These are phyloP conservation scores for Myotis lucifugus DNA, from an alignment of 2,113 vertebrate genomes.

Conservation along the genomic window DNA sequence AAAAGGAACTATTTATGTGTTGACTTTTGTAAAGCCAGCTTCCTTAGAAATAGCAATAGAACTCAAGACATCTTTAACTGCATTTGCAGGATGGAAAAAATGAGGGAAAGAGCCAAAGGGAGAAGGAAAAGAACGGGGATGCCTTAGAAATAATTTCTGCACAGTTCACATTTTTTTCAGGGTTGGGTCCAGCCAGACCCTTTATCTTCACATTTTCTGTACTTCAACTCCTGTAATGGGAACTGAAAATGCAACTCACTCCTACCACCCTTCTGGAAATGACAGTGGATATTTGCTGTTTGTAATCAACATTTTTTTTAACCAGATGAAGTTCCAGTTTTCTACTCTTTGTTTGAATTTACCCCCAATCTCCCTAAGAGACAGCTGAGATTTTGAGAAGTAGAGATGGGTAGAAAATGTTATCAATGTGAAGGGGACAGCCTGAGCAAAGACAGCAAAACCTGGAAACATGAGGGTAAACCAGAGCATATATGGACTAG, in stretches of 20 bases:
- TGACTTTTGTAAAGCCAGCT: not conserved
- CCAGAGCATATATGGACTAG: not conserved
- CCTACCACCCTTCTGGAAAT: not conserved
- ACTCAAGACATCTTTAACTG: not conserved
- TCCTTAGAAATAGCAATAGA: not conserved
- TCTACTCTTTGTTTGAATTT: not conserved
- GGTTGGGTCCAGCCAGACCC: not conserved
- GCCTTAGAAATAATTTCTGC: constrained; percentile 32
- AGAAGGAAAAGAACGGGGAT: not conserved
- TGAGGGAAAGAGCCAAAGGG: not conserved
- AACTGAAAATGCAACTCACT: not conserved
- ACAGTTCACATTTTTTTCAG: not conserved
- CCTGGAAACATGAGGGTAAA: not conserved
- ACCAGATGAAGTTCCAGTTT: not conserved
- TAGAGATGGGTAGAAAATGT: not conserved
- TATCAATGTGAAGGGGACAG: not conserved
- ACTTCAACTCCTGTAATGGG: not conserved
- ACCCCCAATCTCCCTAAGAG: not conserved
- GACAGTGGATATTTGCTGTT: not conserved
- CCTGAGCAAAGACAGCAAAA: not conserved
- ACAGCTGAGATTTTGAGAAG: not conserved
- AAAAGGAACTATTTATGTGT: not conserved
- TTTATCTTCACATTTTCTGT: not conserved
- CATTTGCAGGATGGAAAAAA: not conserved
- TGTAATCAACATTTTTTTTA: not conserved